Base-by-base conservation (phyloP, 2,888 invertebrate species). In the Melinopterus prodromus region DNA sequence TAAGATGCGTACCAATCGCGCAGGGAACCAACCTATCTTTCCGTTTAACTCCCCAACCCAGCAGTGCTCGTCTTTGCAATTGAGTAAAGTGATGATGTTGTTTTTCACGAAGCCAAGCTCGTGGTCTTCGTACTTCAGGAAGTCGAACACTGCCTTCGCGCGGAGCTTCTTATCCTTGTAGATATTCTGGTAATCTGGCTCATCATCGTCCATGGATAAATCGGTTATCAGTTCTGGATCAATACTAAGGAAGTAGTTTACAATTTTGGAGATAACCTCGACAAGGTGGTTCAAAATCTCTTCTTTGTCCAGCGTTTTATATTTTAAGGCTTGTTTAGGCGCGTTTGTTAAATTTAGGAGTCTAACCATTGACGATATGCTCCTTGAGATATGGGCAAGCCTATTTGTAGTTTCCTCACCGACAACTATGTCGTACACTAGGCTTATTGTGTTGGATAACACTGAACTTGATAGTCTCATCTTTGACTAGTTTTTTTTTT, bases 11-110 rank as follows among this genome's bases (percentile, higher is more conserved):
- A 79, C 79, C 2, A 79, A 79, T 69, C 74, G 77, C 12, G 79
- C 72, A n/a, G 79, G 79, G 26, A 79, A 79, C 79, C 79, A 79
- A 69, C 79, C 79, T 14, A 71, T 79, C n/a, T 74, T 77, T 14
- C 38, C 79, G 15, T 79, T 79, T 7, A 79, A 72, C 37, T 71
- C 77, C 3, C 79, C 79, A 14, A 77, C 35, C 79, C 79, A 79
- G 16, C 79, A 79, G 37, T 79, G 77, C 6, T 74, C 69, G 74
- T 79, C 79, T 37, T 79, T 69, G 7, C 77, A 77, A 70, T 71
- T 77, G 5, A 79, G n/a, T 14, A 79, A 72, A 5, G 79, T 79
- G 16, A 79, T 74, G 36, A 79, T 74, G 37, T 79, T 77, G 37
- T 79, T 77, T 16, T 69, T 79, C 3, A 69, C 69, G 37, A 79